Base-by-base conservation (phyloP, 2,888 invertebrate species). In the Brenthis hecate region DNA sequence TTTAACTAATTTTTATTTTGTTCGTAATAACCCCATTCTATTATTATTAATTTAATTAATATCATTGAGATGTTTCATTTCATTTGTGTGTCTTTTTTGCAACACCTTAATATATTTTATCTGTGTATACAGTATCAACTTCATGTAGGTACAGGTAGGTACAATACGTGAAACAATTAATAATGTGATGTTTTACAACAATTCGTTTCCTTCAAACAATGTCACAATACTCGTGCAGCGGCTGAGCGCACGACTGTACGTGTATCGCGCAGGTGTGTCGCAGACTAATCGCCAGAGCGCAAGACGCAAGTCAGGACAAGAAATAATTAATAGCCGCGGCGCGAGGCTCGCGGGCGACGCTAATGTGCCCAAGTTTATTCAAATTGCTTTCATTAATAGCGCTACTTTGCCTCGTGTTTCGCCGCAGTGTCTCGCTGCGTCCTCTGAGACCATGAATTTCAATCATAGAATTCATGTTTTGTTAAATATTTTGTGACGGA, bases 321-420 rank as follows among this genome's bases (percentile, higher is more conserved):
- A 65, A 69, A 61, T 69, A 69, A 69, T 69, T 60, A 69, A 69
- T 69, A 69, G 56, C 8, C 16, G 56, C 28, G 56, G 68, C 50
- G 61, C 57, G 54, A 53, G 64, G n/a, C 28, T 43, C 64, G 64
- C 53, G 68, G 62, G 68, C 56, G 56, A 61, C 68, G 70, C 77
- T 77, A 75, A 75, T 75, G 76, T 77, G 75, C 75, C 71, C 60
- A 73, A 77, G 79, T 81, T 83, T 83, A 84, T 85, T 86, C 79
- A 82, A 84, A 86, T 83, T 79, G 81, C 74, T 76, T 80, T 81
- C 80, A 82, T 83, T 82, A 83, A 78, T 78, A 79, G 79, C 78
- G 76, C 66, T 64, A 70, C 73, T 73, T 70, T 69, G 65, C 69
- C 62, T 71, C 67, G 68, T 43, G 65, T 48, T 23, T 62, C 69